A percentile compares a stretch with the other conserved stretches of the same genome.
Evolutionary conservation across 2,797 vertebrate species (phyloP).

Genomic region (Pogoniulus pusillus): DNA sequence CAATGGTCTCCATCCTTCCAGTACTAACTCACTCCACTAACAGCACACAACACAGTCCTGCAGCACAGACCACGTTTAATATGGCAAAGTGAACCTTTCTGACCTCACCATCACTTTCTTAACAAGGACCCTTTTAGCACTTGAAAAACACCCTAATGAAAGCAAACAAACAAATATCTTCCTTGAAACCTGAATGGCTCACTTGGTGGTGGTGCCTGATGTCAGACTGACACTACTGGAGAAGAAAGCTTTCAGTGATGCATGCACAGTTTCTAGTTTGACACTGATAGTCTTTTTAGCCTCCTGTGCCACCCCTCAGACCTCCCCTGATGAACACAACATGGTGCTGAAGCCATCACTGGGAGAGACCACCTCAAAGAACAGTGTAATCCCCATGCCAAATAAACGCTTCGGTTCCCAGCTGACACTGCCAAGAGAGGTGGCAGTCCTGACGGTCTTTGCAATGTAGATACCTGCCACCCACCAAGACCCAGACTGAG

Average conservation of each 20-base stretch:
- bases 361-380: slow-evolving; percentile 60
- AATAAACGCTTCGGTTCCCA: slow-evolving; percentile 42
- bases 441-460: slow-evolving; percentile 58
- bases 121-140: background rate
- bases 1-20: background rate
- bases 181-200: background rate
- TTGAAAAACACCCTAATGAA: background rate
- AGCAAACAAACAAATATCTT: slow-evolving; percentile 7
- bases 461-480: slow-evolving; percentile 62
- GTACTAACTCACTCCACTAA: background rate
- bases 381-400: slow-evolving; percentile 31
- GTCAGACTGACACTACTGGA: background rate
- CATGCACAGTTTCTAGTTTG: background rate
- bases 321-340: slow-evolving; percentile 4
- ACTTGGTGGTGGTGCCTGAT: background rate
- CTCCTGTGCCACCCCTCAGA: background rate
- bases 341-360: slow-evolving; percentile 18
- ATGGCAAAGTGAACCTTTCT: background rate
- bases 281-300: background rate
- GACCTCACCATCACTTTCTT: background rate
- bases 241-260: background rate
- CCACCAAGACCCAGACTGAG: slow-evolving; percentile 67
- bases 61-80: background rate
- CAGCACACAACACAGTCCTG: background rate
- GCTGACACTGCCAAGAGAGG: slow-evolving; percentile 50